phyloP scores from a whole-genome alignment of 2,888 invertebrate species.

The Alcis repandata region DNA sequence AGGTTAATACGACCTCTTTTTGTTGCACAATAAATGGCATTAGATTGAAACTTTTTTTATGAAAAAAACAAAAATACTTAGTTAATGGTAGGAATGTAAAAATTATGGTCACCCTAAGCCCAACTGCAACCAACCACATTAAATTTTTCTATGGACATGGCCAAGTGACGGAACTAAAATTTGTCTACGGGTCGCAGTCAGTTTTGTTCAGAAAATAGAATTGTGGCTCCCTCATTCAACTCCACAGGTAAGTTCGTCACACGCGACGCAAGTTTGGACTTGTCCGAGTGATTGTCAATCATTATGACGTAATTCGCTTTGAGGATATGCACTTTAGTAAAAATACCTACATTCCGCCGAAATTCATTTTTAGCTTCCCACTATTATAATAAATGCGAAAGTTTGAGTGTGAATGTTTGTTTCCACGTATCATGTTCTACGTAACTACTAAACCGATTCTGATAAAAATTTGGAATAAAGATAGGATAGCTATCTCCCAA shows the following conservation, averaged over 20 bases:
- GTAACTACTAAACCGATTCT: too few relatives aligned
- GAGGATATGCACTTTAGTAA: neutral
- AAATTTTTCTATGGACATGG: neutral
- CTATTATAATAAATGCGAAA: too few relatives aligned
- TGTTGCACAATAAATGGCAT: too few relatives aligned
- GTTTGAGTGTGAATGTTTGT: too few relatives aligned
- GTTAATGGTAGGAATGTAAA: too few relatives aligned
- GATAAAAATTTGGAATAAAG: too few relatives aligned
- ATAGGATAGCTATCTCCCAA: too few relatives aligned
- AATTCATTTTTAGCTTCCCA: too few relatives aligned
- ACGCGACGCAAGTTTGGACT: constrained; percentile 2
- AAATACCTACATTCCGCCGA: neutral
- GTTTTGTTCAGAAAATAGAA: neutral
- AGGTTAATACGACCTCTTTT: too few relatives aligned
- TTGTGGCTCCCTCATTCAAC: neutral
- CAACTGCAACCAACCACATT: neutral
- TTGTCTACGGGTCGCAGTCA: neutral
- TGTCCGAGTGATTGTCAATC: neutral
- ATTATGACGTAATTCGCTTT: constrained; percentile 4
- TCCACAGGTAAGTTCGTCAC: neutral
- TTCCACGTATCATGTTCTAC: too few relatives aligned
- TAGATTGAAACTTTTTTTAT: too few relatives aligned
- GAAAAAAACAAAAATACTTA: neutral
- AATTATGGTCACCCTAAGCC: neutral
- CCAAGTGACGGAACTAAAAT: neutral